Percentiles rank a stretch among this genome's conserved stretches.
phyloP scores from a whole-genome alignment of 1,140 invertebrate species.

The Pseudomyrmex sp. region DNA sequence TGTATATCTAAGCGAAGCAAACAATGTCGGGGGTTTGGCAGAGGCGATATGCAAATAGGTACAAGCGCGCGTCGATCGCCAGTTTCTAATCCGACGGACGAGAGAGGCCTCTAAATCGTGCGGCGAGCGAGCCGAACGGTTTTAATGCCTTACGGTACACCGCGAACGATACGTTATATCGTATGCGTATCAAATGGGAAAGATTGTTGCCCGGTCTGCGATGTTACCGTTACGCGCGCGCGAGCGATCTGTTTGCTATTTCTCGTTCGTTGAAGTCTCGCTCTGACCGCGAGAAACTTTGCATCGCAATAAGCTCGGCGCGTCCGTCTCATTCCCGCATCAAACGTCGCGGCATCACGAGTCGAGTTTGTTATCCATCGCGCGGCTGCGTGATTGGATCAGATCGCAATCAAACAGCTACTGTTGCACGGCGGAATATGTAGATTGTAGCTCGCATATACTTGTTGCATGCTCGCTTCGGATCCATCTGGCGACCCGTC shows the following conservation, averaged over 20 bases:
- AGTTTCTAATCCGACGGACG: slow-evolving; percentile 53
- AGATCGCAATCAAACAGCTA: neutral
- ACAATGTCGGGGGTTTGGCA: slow-evolving; percentile 47
- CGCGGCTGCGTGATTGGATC: neutral
- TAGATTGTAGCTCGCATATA: neutral
- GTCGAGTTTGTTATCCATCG: neutral
- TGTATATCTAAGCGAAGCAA: slow-evolving; percentile 8
- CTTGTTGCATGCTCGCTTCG: neutral
- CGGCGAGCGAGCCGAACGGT: slow-evolving; percentile 40
- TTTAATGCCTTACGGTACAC: slow-evolving; percentile 49
- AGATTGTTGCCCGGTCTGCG: slow-evolving; percentile 6
- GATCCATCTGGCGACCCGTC: no score
- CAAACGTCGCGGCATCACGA: neutral
- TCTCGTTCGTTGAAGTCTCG: neutral
- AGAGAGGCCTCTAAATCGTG: no score
- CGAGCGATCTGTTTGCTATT: slow-evolving; percentile 27
- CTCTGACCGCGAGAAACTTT: neutral
- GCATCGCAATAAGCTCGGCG: neutral
- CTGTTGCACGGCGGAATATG: neutral
- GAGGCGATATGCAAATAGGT: slow-evolving; percentile 74
- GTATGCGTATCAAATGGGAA: slow-evolving; percentile 35
- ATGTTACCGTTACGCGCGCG: slow-evolving; percentile 6
- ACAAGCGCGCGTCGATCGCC: slow-evolving; percentile 51
- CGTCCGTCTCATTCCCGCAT: neutral
- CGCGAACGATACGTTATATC: slow-evolving; percentile 33